phyloP scores from a whole-genome alignment of 1,140 invertebrate species.

The Chrysoperla carnea region DNA sequence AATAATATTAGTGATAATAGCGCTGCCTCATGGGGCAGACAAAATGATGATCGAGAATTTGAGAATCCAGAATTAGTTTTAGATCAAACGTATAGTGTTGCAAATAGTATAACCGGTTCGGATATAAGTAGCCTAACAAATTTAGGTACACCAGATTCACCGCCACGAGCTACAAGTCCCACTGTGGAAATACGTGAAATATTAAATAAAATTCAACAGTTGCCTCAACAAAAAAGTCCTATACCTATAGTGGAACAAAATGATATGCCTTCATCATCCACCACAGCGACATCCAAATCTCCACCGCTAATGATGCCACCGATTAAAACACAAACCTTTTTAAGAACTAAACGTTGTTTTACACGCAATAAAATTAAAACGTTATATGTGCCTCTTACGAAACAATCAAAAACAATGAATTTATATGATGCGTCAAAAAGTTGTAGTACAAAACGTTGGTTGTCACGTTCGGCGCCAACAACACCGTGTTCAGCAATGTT shows the following conservation, averaged over 20 bases:
- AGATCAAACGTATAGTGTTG: conserved; percentile 9
- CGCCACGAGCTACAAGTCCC: conserved; percentile 57
- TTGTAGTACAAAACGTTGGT: conserved; percentile 30
- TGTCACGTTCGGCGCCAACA: conserved; percentile 54
- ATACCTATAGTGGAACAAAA: conserved; percentile 3
- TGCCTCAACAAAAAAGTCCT: conserved; percentile 26
- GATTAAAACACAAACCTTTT: conserved; percentile 12
- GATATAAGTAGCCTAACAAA: conserved; percentile 46
- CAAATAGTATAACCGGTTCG: conserved; percentile 39
- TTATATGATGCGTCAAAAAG: conserved; percentile 4
- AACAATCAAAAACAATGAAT: conserved; percentile 1
- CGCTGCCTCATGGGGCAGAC: no score
- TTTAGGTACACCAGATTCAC: conserved; percentile 43
- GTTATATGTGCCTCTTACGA: conserved; percentile 33
- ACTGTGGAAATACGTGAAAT: conserved; percentile 48
- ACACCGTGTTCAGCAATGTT: conserved; percentile 44
- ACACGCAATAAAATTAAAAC: conserved; percentile 29
- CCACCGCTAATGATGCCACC: conserved; percentile 4
- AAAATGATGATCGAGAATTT: no score
- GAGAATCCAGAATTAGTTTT: neutral
- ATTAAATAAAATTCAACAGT: conserved; percentile 46
- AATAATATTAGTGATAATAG: no score
- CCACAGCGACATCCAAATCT: conserved; percentile 7
- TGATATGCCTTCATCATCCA: conserved; percentile 1
- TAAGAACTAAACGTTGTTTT: conserved; percentile 20